Percentiles rank a stretch among this genome's conserved stretches.
These are phyloP conservation scores for Zaprionus ghesquierei DNA, from an alignment of 1,140 invertebrate species.

Conservation along the genomic window DNA sequence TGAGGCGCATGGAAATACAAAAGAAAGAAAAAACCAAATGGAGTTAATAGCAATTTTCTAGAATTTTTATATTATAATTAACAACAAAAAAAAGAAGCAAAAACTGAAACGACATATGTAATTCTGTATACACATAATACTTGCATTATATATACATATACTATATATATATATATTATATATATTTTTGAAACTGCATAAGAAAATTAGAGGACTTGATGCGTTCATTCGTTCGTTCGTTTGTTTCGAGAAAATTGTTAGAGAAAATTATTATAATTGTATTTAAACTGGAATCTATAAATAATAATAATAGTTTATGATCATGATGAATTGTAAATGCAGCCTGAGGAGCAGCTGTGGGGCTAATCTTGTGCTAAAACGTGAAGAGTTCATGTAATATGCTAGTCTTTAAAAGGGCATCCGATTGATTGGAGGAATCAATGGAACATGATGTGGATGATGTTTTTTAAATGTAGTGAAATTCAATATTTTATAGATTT, in stretches of 20 bases:
- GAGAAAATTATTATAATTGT: constrained; percentile 47
- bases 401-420: constrained; percentile 69
- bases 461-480: constrained; percentile 76
- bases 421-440: constrained; percentile 23
- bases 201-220: constrained; percentile 56
- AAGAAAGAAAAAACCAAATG: neutral
- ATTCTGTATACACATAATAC: constrained; percentile 56
- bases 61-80: constrained; percentile 80
- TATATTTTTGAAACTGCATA: constrained; percentile 63
- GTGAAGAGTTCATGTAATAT: constrained; percentile 60
- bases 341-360: neutral
- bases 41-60: constrained; percentile 78
- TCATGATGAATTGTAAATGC: neutral
- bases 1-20: constrained; percentile 15
- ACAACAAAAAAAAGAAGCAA: constrained; percentile 16
- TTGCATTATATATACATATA: constrained; percentile 47
- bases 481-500: constrained; percentile 81
- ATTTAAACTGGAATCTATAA: constrained; percentile 63
- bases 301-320: constrained; percentile 37
- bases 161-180: constrained; percentile 26
- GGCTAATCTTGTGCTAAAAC: constrained; percentile 59
- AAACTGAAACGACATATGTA: constrained; percentile 36
- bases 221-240: constrained; percentile 55
- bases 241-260: constrained; percentile 45
- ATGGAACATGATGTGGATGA: constrained; percentile 51